A percentile compares a stretch with the other conserved stretches of the same genome.
These are phyloP conservation scores for Netelia inedita DNA, from an alignment of 2,888 invertebrate species.

Conservation along the genomic window DNA sequence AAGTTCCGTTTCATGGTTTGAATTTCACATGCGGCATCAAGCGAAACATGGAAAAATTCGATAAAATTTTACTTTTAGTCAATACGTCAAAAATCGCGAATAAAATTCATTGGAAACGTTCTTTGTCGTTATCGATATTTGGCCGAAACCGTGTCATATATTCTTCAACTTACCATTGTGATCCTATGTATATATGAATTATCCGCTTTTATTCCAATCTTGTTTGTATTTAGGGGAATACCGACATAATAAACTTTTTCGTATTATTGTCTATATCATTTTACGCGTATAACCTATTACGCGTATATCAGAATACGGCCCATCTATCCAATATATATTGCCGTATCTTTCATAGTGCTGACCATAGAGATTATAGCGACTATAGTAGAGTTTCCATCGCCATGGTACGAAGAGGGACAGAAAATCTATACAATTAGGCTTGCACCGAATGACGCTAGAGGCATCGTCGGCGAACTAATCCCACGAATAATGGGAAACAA, in stretches of 20 bases:
- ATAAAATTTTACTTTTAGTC: neutral
- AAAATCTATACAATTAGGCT: too few relatives aligned
- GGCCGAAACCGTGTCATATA: neutral
- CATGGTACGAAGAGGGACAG: too few relatives aligned
- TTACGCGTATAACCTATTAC: conserved; percentile 34
- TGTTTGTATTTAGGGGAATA: conserved; percentile 18
- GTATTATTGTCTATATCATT: conserved; percentile 22
- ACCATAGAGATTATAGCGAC: neutral
- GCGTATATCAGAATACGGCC: neutral
- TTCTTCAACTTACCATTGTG: conserved; percentile 30
- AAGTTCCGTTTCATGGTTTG: neutral
- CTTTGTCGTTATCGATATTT: neutral
- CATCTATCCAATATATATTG: neutral
- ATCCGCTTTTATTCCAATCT: neutral
- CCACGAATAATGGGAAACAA: too few relatives aligned
- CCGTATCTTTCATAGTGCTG: neutral
- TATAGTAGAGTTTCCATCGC: too few relatives aligned
- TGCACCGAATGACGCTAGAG: too few relatives aligned
- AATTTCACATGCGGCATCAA: neutral
- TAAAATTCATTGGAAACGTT: conserved; percentile 1
- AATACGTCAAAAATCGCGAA: neutral
- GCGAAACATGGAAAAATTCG: neutral
- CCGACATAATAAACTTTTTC: conserved; percentile 30
- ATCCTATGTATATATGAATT: neutral
- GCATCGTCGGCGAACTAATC: too few relatives aligned